phyloP scores from a whole-genome alignment of 2,797 vertebrate genomes.

The Sylvia borin region DNA sequence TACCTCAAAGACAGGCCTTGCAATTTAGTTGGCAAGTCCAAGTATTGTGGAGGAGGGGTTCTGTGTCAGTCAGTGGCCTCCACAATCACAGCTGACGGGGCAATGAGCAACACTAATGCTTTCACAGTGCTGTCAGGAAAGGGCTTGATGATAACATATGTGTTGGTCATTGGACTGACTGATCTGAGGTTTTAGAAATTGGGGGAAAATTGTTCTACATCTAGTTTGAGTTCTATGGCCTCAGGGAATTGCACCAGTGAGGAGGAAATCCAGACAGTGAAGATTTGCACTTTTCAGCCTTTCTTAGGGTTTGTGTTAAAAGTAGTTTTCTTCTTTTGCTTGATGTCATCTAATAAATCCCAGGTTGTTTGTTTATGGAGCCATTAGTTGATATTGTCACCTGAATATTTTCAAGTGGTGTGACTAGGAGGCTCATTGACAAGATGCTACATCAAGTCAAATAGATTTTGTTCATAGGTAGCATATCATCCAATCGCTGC shows the following conservation, averaged over 20 bases:
- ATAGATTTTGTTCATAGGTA: not conserved
- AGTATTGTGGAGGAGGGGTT: not conserved
- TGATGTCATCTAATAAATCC: not conserved
- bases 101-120: not conserved
- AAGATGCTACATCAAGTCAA: not conserved
- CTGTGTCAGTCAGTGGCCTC: not conserved
- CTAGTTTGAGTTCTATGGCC: not conserved
- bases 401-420: not conserved
- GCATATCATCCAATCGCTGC: not conserved
- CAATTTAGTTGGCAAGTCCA: not conserved
- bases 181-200: not conserved
- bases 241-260: not conserved
- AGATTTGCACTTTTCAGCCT: not conserved
- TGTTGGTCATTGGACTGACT: not conserved
- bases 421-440: not conserved
- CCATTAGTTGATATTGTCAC: not conserved
- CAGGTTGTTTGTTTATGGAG: not conserved
- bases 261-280: not conserved
- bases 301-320: not conserved
- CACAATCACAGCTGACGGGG: not conserved
- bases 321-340: not conserved
- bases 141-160: not conserved
- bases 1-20: not conserved
- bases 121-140: not conserved
- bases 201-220: not conserved